These are phyloP conservation scores for Lagria hirta DNA, from an alignment of 2,888 invertebrate species.

Conservation along the genomic window DNA sequence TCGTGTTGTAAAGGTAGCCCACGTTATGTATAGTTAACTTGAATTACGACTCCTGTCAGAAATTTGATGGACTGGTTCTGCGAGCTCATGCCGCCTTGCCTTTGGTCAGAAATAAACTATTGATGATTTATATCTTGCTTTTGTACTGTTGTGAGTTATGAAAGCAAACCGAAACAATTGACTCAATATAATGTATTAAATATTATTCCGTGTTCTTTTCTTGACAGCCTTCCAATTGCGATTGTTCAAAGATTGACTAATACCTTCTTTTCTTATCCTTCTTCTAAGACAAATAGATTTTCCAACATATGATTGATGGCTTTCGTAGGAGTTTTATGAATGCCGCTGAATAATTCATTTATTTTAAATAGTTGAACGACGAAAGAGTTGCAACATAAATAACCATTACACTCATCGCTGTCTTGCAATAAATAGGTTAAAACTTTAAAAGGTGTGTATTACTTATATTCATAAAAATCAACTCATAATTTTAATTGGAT, in stretches of 20 bases:
- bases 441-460: no score
- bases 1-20: constrained; percentile 24
- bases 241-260: constrained; percentile 7
- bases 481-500: no score
- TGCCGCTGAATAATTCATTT: constrained; percentile 6
- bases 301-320: constrained; percentile 1
- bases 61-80: constrained; percentile 25
- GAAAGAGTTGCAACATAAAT: constrained; percentile 5
- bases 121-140: constrained; percentile 26
- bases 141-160: constrained; percentile 24
- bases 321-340: constrained; percentile 2
- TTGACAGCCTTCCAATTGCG: constrained; percentile 14
- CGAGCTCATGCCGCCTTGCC: constrained; percentile 21
- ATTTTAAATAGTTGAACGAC: constrained; percentile 2
- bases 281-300: no score
- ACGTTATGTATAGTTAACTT: constrained; percentile 22
- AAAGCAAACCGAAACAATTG: constrained; percentile 20
- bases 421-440: no score
- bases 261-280: no score
- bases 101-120: constrained; percentile 24
- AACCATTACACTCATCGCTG: constrained; percentile 2
- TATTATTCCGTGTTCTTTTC: constrained; percentile 20
- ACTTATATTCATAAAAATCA: no score
- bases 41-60: constrained; percentile 24
- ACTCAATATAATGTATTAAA: constrained; percentile 23